Evolutionary conservation across 1,140 invertebrate genomes (phyloP).

Genomic region (Drosophila tani): DNA sequence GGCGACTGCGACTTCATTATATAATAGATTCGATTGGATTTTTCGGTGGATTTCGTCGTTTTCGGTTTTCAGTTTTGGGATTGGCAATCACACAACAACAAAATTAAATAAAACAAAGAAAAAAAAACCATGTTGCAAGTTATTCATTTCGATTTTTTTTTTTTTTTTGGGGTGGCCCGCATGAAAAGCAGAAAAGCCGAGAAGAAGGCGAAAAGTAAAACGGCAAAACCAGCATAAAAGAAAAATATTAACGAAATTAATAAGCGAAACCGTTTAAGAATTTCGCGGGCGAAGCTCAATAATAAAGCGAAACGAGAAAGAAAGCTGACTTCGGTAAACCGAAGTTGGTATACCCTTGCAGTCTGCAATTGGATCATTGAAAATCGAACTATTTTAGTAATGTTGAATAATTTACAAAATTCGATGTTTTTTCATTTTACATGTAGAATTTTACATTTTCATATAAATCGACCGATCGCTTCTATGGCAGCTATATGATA

Average conservation of each 20-base stretch:
- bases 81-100: conserved; percentile 54
- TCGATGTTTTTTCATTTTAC: no score
- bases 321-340: no score
- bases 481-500: no score
- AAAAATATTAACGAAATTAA: conserved; percentile 46
- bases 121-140: conserved; percentile 45
- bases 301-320: background rate
- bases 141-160: conserved; percentile 19
- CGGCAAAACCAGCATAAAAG: conserved; percentile 21
- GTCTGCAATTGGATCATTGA: no score
- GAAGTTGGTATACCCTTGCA: no score
- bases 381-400: no score
- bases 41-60: conserved; percentile 39
- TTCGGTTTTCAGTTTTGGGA: conserved; percentile 17
- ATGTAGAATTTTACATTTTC: no score
- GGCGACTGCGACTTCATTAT: conserved; percentile 71
- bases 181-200: conserved; percentile 30
- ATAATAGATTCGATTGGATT: conserved; percentile 81
- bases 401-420: no score
- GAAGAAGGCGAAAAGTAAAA: conserved; percentile 1
- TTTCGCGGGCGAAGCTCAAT: conserved; percentile 10
- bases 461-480: no score
- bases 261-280: conserved; percentile 34
- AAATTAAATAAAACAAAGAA: conserved; percentile 14
- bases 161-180: conserved; percentile 36